These are phyloP conservation scores for Labroides dimidiatus DNA, from an alignment of 2,797 vertebrate genomes.

Conservation along the genomic window DNA sequence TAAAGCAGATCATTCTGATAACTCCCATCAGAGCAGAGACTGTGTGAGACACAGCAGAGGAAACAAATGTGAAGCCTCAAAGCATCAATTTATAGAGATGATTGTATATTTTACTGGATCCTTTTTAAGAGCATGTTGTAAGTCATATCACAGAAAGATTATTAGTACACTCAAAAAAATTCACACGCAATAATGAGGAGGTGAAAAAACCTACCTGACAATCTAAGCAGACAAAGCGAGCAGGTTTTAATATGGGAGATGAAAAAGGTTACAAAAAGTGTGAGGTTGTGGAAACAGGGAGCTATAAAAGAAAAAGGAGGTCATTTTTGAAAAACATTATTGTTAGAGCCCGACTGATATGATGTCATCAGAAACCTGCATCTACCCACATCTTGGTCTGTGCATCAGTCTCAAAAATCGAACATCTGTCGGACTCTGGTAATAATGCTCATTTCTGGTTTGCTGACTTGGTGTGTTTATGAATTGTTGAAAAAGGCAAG, in stretches of 20 bases:
- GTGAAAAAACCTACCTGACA: slow-evolving; percentile 56
- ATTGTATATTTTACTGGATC: slow-evolving; percentile 45
- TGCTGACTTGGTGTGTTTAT: slow-evolving; percentile 66
- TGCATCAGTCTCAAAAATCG: not conserved
- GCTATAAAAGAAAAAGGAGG: slow-evolving; percentile 45
- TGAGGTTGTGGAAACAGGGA: slow-evolving; percentile 50
- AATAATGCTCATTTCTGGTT: slow-evolving; percentile 61
- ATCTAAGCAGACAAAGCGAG: slow-evolving; percentile 55
- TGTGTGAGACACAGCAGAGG: slow-evolving; percentile 84
- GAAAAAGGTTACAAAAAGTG: slow-evolving; percentile 56
- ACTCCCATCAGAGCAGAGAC: slow-evolving; percentile 82
- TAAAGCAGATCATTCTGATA: slow-evolving; percentile 38
- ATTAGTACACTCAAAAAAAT: slow-evolving; percentile 24
- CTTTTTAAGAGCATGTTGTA: slow-evolving; percentile 56
- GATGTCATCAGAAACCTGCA: too few species aligned
- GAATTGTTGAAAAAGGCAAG: slow-evolving; percentile 67
- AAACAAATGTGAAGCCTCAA: slow-evolving; percentile 73
- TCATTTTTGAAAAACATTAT: slow-evolving; percentile 31
- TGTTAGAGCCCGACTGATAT: not conserved
- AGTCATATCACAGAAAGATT: slow-evolving; percentile 22
- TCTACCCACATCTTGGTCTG: too few species aligned
- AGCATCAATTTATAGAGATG: slow-evolving; percentile 21
- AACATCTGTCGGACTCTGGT: not conserved
- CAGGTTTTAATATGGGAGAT: slow-evolving; percentile 47
- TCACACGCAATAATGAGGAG: slow-evolving; percentile 44